Conservation (phyloP, 2,797 vertebrate species). For the Spatula versicolor region DNA sequence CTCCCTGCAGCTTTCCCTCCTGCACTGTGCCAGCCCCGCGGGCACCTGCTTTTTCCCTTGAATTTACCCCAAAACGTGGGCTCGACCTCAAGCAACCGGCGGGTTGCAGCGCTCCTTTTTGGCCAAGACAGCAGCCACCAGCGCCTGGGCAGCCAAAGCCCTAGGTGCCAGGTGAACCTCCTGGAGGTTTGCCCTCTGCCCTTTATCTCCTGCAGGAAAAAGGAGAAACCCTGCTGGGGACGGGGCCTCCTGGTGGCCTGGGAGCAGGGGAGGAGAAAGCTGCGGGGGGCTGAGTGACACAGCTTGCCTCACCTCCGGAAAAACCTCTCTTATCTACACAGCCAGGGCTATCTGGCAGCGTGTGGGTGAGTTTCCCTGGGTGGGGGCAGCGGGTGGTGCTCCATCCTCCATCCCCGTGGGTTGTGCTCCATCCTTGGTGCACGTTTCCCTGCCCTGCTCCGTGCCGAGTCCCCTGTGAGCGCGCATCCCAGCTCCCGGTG, state of each 20-base stretch:
- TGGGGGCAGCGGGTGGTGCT: background rate
- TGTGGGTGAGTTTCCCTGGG: background rate
- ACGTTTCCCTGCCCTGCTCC: background rate
- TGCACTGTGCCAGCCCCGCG: background rate
- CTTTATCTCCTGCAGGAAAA: too few relatives aligned
- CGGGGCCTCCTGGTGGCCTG: too few relatives aligned
- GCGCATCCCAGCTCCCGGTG: fast-evolving
- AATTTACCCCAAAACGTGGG: background rate
- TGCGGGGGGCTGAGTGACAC: too few relatives aligned
- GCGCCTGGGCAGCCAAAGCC: too few relatives aligned
- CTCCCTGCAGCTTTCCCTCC: background rate
- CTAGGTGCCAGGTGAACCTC: background rate
- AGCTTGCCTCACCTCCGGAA: background rate
- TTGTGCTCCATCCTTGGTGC: fast-evolving
- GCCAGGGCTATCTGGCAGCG: background rate
- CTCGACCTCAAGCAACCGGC: background rate
- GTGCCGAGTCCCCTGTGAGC: fast-evolving
- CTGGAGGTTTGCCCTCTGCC: background rate
- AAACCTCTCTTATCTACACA: background rate
- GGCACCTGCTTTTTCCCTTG: background rate
- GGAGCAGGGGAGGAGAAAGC: too few relatives aligned
- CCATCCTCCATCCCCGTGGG: too few relatives aligned
- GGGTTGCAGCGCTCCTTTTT: background rate
- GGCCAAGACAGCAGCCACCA: background rate
- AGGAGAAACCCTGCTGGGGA: background rate